These are phyloP conservation scores for Hecatera dysodea DNA, from an alignment of 2,888 invertebrate species.

Conservation along the genomic window DNA sequence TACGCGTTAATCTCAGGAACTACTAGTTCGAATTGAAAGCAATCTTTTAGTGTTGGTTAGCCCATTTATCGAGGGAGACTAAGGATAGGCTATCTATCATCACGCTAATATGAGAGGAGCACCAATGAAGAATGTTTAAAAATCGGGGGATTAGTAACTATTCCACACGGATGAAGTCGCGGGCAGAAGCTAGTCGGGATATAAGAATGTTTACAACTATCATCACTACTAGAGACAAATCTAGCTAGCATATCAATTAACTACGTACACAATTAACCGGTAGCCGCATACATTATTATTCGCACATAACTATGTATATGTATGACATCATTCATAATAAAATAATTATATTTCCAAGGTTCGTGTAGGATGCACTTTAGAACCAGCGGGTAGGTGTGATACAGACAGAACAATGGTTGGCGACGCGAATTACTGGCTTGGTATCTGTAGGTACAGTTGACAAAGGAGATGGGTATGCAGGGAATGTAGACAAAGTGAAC, in stretches of 20 bases:
- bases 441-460: conserved; percentile 18
- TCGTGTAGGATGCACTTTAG: conserved; percentile 49
- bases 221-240: not conserved
- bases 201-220: no score
- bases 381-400: conserved; percentile 42
- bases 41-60: no score
- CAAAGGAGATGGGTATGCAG: conserved; percentile 11
- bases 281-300: conserved; percentile 40
- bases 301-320: conserved; percentile 9
- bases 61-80: no score
- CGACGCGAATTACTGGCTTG: conserved; percentile 27
- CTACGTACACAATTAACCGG: conserved; percentile 28
- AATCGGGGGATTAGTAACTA: no score
- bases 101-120: no score
- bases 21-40: no score
- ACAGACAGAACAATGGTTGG: conserved; percentile 49
- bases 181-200: no score
- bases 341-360: conserved; percentile 37
- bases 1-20: no score
- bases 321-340: conserved; percentile 37
- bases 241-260: conserved; percentile 6
- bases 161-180: no score
- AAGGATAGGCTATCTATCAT: no score
- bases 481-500: no score
- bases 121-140: no score